Conservation (phyloP, 2,888 invertebrate species). For the Drosophila mulleri region DNA sequence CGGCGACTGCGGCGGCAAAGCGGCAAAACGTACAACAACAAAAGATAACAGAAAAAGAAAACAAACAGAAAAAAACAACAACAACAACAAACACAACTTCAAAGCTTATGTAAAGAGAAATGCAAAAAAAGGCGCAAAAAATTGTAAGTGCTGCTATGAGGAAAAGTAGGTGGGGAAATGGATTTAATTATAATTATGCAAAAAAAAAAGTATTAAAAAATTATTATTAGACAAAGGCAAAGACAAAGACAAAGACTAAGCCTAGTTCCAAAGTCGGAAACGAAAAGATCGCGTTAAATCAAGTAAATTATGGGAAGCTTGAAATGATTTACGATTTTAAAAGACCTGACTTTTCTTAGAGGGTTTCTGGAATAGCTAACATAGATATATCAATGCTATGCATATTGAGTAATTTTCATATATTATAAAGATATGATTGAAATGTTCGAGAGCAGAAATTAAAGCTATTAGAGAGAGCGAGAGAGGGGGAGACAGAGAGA, state of each 20-base stretch:
- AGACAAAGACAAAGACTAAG: slow-evolving; percentile 21
- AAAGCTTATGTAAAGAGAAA: slow-evolving; percentile 69
- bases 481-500: too few species aligned
- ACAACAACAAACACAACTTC: slow-evolving; percentile 21
- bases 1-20: slow-evolving; percentile 31
- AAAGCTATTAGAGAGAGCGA: too few species aligned
- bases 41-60: slow-evolving; percentile 20
- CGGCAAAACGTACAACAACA: slow-evolving; percentile 23
- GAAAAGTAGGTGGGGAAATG: slow-evolving; percentile 58
- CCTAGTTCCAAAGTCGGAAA: slow-evolving; percentile 18
- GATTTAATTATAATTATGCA: slow-evolving; percentile 55
- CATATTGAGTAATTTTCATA: too few species aligned
- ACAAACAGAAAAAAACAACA: not conserved
- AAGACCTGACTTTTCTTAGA: accelerated
- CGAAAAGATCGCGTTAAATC: slow-evolving; percentile 1
- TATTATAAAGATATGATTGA: too few species aligned
- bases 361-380: not conserved
- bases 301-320: slow-evolving; percentile 1
- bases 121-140: slow-evolving; percentile 52
- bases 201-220: slow-evolving; percentile 20
- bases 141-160: slow-evolving; percentile 43
- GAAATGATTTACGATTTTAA: not conserved
- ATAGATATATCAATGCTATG: too few species aligned
- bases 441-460: too few species aligned
- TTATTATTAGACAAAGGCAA: slow-evolving; percentile 14